Evolutionary conservation across 2,113 vertebrate species (phyloP), one percentile per base, ranked within the genome.

Genomic region (Parotia lawesii): DNA sequence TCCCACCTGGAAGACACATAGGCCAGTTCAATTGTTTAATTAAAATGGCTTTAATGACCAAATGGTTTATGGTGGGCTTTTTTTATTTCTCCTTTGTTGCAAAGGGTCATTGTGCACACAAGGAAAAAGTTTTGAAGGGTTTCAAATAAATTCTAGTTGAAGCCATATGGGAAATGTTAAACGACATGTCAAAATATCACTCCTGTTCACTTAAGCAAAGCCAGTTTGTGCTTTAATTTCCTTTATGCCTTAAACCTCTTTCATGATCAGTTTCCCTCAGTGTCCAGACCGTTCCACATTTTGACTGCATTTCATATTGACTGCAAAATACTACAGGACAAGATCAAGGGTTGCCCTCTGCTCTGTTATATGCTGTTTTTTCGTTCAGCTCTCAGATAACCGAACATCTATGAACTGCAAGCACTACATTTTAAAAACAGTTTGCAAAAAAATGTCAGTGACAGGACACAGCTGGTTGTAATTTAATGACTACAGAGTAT

Each of bases 391-490:
- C 74, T 58, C 2, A 0, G 60, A 76, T 82, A 90, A 71, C 56
- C 47, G 64, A 93, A 56, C 28, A 45, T 51, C 74, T 51, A 38
- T 27, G 65, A 80, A 60, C 60, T 31, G 51, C 64, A 74, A 95
- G 67, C 33, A 51, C 42, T 73, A 76, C n/a, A 13, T 66, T 92
- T 80, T 78, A 48, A 73, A 95, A 96, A 51, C 50, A 73, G 84
- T 77, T 79, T 79, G 77, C 67, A 60, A 44, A 57, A 66, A 37
- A 60, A 53, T 12, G 78, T 70, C 95, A 90, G 85, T 80, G 82
- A 91, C 75, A 48, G 87, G 71, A 77, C 91, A 60, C 87, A 90
- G 93, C 87, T 97, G 93, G 78, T 85, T 92, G 81, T 86, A 92
- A 87, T 94, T 87, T 92, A 96, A 94, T 87, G 80, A 95, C 88